phyloP scores from a whole-genome alignment of 1,140 invertebrate species.

The Drosophila bocki region DNA sequence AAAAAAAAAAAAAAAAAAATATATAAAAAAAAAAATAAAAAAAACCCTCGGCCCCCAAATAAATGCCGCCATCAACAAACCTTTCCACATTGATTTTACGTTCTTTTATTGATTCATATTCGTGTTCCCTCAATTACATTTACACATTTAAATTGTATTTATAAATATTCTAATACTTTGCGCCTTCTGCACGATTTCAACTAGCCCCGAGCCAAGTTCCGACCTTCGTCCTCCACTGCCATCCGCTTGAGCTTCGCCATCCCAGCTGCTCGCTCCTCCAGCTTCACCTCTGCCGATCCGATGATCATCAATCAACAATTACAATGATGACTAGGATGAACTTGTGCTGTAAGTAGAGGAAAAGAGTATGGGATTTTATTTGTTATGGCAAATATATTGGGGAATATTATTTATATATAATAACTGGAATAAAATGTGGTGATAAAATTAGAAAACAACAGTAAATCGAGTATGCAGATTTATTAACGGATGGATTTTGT shows the following conservation, averaged over 20 bases:
- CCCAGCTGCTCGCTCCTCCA: neutral
- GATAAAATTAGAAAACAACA: too few species aligned
- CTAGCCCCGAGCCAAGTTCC: conserved; percentile 42
- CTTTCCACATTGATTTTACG: too few species aligned
- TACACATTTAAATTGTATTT: conserved; percentile 75
- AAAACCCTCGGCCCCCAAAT: too few species aligned
- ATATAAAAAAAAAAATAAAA: too few species aligned
- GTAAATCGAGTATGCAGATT: too few species aligned
- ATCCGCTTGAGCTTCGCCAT: conserved; percentile 27
- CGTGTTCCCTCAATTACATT: conserved; percentile 62
- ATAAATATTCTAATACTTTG: conserved; percentile 73
- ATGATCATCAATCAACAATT: conserved; percentile 28
- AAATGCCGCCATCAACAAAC: too few species aligned
- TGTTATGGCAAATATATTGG: neutral
- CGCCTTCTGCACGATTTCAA: conserved; percentile 71
- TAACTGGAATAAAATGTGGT: too few species aligned
- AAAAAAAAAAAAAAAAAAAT: too few species aligned
- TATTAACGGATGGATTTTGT: too few species aligned
- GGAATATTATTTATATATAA: neutral
- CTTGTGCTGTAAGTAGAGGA: conserved; percentile 70
- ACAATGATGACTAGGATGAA: conserved; percentile 71
- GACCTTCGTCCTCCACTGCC: neutral
- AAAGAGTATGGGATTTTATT: neutral
- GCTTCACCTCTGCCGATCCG: too few species aligned
- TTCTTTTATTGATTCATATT: too few species aligned